These are phyloP conservation scores for Carcharodon carcharias DNA, from an alignment of 2,797 vertebrate genomes.

Conservation along the genomic window DNA sequence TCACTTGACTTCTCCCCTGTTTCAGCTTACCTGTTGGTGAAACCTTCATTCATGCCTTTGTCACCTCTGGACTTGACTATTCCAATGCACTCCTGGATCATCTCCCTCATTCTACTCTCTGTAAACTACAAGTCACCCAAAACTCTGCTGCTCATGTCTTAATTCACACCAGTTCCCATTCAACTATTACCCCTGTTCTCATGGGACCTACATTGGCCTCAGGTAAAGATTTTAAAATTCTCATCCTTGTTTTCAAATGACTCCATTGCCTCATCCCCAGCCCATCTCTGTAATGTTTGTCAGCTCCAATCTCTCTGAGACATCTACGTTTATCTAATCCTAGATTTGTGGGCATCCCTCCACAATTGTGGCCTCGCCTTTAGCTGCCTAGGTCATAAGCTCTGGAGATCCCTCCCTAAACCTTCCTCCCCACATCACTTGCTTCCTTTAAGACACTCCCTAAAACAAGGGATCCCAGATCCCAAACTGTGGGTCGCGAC, in stretches of 20 bases:
- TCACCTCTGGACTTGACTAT: background rate
- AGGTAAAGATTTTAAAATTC: background rate
- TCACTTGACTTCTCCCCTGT: too few relatives aligned
- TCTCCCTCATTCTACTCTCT: too few relatives aligned
- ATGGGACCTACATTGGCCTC: background rate
- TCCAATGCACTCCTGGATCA: background rate
- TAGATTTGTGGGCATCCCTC: background rate
- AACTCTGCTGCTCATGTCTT: too few relatives aligned
- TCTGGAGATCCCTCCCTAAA: too few relatives aligned
- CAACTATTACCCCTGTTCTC: background rate
- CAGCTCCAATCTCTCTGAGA: background rate
- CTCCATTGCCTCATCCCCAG: background rate
- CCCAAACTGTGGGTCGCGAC: too few relatives aligned
- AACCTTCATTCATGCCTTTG: background rate
- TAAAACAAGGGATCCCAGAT: too few relatives aligned
- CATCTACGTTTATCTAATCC: background rate
- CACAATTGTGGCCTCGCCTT: background rate
- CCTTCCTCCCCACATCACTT: background rate
- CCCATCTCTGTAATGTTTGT: background rate
- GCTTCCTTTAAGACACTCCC: too few relatives aligned
- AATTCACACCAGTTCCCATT: background rate
- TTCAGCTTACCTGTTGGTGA: background rate
- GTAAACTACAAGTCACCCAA: too few relatives aligned
- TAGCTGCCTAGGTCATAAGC: background rate
- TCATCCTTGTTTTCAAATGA: background rate